Percentiles rank a stretch among this genome's conserved stretches.
phyloP scores from a whole-genome alignment of 1,140 invertebrate species.

The Sarcophaga bullata region DNA sequence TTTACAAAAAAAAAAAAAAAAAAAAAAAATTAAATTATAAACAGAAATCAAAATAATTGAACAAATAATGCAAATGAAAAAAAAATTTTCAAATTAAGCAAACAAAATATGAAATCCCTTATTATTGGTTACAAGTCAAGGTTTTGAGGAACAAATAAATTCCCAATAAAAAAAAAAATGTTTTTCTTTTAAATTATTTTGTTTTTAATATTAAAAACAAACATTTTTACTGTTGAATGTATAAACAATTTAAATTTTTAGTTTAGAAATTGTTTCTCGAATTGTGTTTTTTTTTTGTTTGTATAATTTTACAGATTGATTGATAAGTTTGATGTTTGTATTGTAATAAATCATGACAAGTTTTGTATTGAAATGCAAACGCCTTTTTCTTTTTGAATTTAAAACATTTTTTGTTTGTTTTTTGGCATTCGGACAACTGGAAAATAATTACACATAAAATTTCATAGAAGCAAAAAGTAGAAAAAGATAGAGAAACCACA shows the following conservation, averaged over 20 bases:
- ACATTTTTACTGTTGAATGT: background rate
- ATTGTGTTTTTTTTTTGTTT: too few species aligned
- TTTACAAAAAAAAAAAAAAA: background rate
- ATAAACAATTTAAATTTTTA: background rate
- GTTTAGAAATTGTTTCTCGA: background rate
- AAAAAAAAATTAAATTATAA: background rate
- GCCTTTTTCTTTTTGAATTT: background rate
- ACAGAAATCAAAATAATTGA: background rate
- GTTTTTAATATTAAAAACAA: too few species aligned
- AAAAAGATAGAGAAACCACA: background rate
- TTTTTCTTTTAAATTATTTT: too few species aligned
- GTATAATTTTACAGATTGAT: background rate
- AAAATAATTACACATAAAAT: background rate
- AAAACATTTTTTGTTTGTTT: background rate
- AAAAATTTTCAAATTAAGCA: background rate
- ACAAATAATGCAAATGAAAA: background rate
- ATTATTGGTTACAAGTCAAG: constrained; percentile 11
- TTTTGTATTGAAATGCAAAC: background rate
- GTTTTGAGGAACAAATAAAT: background rate
- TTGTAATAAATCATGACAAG: constrained; percentile 14
- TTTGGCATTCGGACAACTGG: background rate
- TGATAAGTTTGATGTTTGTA: background rate
- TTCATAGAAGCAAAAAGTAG: background rate
- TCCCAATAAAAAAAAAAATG: too few species aligned
- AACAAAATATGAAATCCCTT: background rate